These are phyloP conservation scores for Potamarius usumacintae DNA, from an alignment of 2,113 vertebrate species.

Conservation along the genomic window DNA sequence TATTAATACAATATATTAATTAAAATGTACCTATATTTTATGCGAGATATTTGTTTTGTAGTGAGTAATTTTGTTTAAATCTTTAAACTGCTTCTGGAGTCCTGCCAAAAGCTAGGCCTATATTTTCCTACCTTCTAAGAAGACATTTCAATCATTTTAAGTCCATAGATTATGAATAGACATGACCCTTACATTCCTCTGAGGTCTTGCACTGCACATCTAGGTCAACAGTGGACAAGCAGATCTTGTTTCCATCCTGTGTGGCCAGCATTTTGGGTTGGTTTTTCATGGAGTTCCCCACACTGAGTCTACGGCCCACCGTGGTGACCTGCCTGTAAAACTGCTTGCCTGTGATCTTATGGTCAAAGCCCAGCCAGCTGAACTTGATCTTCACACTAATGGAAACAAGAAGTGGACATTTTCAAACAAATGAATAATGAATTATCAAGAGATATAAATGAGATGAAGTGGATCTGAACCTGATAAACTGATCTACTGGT, in stretches of 20 bases:
- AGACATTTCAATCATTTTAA: not conserved
- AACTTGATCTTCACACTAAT: conserved; percentile 98
- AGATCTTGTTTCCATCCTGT: conserved; percentile 93
- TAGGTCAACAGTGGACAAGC: conserved; percentile 91
- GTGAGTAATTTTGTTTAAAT: not conserved
- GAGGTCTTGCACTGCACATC: conserved; percentile 85
- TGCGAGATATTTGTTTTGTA: not conserved
- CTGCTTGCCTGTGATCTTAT: conserved; percentile 99
- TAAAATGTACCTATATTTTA: not conserved
- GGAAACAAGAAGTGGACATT: not conserved
- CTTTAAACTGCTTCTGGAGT: too few relatives aligned
- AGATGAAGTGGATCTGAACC: not conserved
- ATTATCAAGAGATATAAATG: not conserved
- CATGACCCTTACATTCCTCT: conserved; percentile 75
- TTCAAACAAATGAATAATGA: not conserved
- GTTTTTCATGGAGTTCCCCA: conserved; percentile 89
- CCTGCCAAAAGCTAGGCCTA: not conserved
- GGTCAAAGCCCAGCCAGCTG: conserved; percentile 99
- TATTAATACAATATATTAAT: not conserved
- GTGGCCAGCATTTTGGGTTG: conserved; percentile 76
- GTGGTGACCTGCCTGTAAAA: conserved; percentile 98
- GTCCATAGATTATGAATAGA: not conserved
- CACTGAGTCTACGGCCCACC: conserved; percentile 89
- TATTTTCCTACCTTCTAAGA: not conserved
- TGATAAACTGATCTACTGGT: not conserved